Base-by-base conservation (phyloP, 23 tunicate genomes). In the Halocynthia roretzi region DNA sequence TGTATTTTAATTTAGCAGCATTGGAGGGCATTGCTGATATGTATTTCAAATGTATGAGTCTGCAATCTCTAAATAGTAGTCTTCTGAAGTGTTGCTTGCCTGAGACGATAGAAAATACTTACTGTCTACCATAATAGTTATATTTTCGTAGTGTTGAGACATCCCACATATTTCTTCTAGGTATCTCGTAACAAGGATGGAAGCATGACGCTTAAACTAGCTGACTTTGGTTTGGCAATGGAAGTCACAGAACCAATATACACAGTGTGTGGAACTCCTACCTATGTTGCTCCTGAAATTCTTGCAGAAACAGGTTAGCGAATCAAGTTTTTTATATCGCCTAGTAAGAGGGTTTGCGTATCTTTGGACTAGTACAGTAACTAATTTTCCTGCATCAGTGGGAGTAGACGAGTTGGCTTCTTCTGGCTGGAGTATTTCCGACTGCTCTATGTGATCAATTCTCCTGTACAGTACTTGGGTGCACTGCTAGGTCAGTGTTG, bases 241-340 rank as follows among this genome's bases (percentile, higher is more conserved):
- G 94, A 84, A 58, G 98, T 93, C 8, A 89, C 94, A 12, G 84
- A 92, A 54, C 98, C 98, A 12, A 86, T 93, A 6, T 93, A 83
- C 80, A 87, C 88, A 12, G 98, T 93, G 48, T 93, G 98, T 56
- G 98, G 98, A 19, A 93, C 98, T 5, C 98, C 98, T 21, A 93
- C 98, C 50, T 93, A 93, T 81, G 98, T 93, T 8, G 98, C 98
- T 21, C 98, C 98, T 10, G 98, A 93, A 87, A 93, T 93, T 8
- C 78, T 93, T 20, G 82, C 87, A 0, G 94, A 93, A 80, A 73
- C 88, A 14, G 98, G 93, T 85, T 62, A 19, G 85, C 49, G 1
- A 4, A 31, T 31, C 44, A 31, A 31, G 44, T 31, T 4, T 31
- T 31, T 31, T 31, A 4, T 31, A 31, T 31, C 4, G 44, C 4